These are phyloP conservation scores for Rhadinocentrus ornatus DNA, from an alignment of 2,797 vertebrate genomes.

Conservation along the genomic window DNA sequence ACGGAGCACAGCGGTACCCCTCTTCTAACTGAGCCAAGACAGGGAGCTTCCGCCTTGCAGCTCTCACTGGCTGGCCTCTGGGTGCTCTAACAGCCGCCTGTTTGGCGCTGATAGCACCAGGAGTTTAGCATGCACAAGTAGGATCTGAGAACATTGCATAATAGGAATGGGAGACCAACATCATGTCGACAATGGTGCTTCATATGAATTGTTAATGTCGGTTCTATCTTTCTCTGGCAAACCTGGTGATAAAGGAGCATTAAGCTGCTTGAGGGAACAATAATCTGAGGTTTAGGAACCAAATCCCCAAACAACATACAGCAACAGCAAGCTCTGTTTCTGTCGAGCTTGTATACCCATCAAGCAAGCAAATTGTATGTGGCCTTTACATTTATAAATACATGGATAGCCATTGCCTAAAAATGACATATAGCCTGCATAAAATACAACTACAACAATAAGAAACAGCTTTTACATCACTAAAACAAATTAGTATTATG, in stretches of 20 bases:
- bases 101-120: conserved; percentile 77
- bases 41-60: conserved; percentile 51
- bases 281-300: conserved; percentile 78
- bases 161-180: conserved; percentile 63
- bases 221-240: conserved; percentile 70
- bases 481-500: neutral
- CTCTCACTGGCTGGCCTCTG: conserved; percentile 63
- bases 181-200: conserved; percentile 67
- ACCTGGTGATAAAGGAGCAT: conserved; percentile 73
- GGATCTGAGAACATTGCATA: conserved; percentile 59
- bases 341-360: conserved; percentile 22
- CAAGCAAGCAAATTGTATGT: conserved; percentile 3
- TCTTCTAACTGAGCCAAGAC: conserved; percentile 47
- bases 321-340: conserved; percentile 30
- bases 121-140: conserved; percentile 56
- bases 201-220: conserved; percentile 79
- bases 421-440: neutral
- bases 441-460: neutral
- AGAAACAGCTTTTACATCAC: neutral
- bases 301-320: conserved; percentile 70
- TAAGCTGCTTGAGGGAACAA: conserved; percentile 78
- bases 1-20: conserved; percentile 2
- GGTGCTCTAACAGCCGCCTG: conserved; percentile 73
- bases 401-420: neutral
- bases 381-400: neutral